Conservation (phyloP, 2,113 vertebrate species). For the Trichechus manatus region DNA sequence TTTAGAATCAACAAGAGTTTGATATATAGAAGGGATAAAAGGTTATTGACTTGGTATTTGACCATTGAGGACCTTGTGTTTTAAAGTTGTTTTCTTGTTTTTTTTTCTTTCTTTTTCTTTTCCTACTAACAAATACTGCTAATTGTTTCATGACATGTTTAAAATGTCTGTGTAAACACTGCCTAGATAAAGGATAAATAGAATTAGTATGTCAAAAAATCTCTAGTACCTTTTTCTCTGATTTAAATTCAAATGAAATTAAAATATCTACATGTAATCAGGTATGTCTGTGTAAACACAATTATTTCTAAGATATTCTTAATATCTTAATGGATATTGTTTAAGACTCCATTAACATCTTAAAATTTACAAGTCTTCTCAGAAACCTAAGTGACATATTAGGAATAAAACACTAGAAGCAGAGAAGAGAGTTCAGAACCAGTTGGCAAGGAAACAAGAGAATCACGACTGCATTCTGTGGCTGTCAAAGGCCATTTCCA, state of each 20-base stretch:
- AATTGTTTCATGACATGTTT: neutral
- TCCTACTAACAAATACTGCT: neutral
- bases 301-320: conserved; percentile 22
- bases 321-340: neutral
- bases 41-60: neutral
- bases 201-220: neutral
- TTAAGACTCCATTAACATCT: neutral
- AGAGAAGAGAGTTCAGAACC: neutral
- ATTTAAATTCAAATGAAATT: neutral
- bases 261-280: conserved; percentile 8
- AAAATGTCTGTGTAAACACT: conserved; percentile 6
- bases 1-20: neutral
- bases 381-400: neutral
- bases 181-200: neutral
- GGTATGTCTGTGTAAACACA: neutral
- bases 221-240: neutral
- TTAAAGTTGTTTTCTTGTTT: neutral
- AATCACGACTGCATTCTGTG: neutral
- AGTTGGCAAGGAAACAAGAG: neutral
- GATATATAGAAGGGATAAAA: neutral
- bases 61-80: neutral
- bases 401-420: neutral
- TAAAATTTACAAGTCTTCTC: neutral
- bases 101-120: neutral
- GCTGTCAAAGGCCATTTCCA: neutral